These are phyloP conservation scores for Drosophila pectinifera DNA, from an alignment of 1,140 invertebrate genomes.

Conservation along the genomic window DNA sequence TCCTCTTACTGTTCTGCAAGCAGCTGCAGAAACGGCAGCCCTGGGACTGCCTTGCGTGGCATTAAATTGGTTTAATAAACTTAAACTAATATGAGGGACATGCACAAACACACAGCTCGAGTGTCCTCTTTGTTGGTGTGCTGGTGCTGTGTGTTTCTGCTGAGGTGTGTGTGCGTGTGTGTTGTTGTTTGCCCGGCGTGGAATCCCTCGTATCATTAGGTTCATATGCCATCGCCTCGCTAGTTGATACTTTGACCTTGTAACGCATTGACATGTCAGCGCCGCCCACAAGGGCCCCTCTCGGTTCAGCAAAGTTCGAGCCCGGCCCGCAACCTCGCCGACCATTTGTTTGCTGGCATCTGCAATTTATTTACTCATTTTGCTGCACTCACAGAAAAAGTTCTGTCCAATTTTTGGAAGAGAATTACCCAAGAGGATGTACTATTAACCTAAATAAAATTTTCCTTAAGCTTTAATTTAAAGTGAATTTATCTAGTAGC, in stretches of 20 bases:
- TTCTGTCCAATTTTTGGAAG: too few relatives aligned
- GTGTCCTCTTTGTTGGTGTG: constrained; percentile 34
- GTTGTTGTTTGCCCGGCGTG: constrained; percentile 28
- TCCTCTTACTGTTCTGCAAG: constrained; percentile 17
- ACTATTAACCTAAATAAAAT: too few relatives aligned
- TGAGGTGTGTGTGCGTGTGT: constrained; percentile 7
- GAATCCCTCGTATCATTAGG: constrained; percentile 65
- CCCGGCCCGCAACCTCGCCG: constrained; percentile 17
- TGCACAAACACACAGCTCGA: constrained; percentile 34
- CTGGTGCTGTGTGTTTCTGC: background rate
- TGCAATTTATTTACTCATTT: constrained; percentile 70
- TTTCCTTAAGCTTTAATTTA: too few relatives aligned
- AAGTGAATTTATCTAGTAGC: background rate
- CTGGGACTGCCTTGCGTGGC: constrained; percentile 50
- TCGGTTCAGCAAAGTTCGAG: constrained; percentile 41
- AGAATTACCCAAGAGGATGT: too few relatives aligned
- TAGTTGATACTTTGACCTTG: constrained; percentile 74
- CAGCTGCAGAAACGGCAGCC: constrained; percentile 20
- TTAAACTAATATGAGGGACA: constrained; percentile 63
- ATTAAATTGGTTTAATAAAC: constrained; percentile 77
- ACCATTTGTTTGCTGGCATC: constrained; percentile 66
- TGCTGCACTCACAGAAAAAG: constrained; percentile 5
- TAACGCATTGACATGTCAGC: constrained; percentile 54
- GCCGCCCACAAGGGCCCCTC: constrained; percentile 16
- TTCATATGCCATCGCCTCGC: constrained; percentile 70